Conservation (phyloP, 37 sponge, comb jelly and placozoan species). For the Diacarnus erythraeanus region DNA sequence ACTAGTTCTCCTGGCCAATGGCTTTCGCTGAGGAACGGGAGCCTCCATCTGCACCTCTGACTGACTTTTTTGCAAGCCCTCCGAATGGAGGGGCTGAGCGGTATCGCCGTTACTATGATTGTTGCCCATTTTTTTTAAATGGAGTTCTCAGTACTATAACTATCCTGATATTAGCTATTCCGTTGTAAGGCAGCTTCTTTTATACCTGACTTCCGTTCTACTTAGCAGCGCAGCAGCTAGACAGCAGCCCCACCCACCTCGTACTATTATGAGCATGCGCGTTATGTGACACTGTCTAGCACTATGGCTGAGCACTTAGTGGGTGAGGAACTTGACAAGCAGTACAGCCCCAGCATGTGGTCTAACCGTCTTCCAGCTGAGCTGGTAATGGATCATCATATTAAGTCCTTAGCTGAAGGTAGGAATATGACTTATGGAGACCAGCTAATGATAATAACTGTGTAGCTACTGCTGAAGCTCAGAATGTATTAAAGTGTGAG, state of each 20-base stretch:
- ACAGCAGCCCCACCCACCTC: no score
- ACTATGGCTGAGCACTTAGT: no score
- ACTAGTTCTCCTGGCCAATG: conserved; percentile 3
- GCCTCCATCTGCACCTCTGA: not conserved
- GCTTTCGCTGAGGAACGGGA: not conserved
- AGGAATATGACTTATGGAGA: no score
- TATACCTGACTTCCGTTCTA: no score
- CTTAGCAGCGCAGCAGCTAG: no score
- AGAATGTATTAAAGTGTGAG: conserved; percentile 35
- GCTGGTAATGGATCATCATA: conserved; percentile 18
- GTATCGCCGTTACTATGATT: not conserved
- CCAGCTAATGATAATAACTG: not conserved
- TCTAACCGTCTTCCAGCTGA: conserved; percentile 25
- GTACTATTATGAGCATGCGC: no score
- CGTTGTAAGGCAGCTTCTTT: no score
- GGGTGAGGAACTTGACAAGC: conserved; percentile 31
- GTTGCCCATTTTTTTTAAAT: conserved; percentile 20
- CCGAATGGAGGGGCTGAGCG: not conserved
- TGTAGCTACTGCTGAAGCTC: conserved; percentile 11
- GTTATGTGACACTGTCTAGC: no score
- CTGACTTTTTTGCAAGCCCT: not conserved
- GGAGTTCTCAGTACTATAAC: no score
- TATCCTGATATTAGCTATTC: no score
- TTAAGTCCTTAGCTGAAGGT: conserved; percentile 23
- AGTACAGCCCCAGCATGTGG: conserved; percentile 61